Base-by-base conservation (phyloP, 2,113 vertebrate species). In the Vulpes lagopus region DNA sequence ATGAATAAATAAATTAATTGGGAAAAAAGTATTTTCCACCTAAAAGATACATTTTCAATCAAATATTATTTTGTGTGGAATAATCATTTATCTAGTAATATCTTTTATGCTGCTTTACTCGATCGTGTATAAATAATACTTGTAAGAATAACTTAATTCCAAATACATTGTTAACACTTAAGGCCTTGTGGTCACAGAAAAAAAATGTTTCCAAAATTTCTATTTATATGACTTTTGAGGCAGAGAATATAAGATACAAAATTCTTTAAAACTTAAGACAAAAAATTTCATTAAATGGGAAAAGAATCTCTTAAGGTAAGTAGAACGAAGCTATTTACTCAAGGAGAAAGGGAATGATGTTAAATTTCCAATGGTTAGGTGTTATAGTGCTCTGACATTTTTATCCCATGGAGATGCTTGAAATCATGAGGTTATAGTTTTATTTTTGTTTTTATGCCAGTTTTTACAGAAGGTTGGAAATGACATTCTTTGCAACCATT, bases 401-500 rank as follows among this genome's bases (percentile, higher is more conserved):
- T 43, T 57, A 65, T 85, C 43, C 35, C 16, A 19, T 53, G 22
- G 12, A 88, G 23, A 79, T n/a, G 71, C 64, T 95, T 79, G 67
- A 94, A 91, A 64, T 67, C n/a, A 0, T 67, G 25, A 89, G 60
- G n/a, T 20, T 69, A 60, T 4, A 35, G 22, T 55, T 86, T 93
- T 62, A 73, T 38, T 91, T 85, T 86, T 59, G 84, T 35, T 59
- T 94, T 92, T 81, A 64, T 25, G n/a, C 27, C 60, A 89, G 62
- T 43, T 73, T 71, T 85, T 80, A 89, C 1, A 89, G 43, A 92
- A 95, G 71, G 35, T 20, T 86, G 4, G 5, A 85, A 92, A 91
- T 73, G 27, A 57, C 1, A 60, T 62, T 94, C 27, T 95, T 85
- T 38, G 38, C 5, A 60, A 27, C 55, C 59, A 15, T 51, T 84